These are phyloP conservation scores for Cheilosia variabilis DNA, from an alignment of 2,888 invertebrate genomes.

Conservation along the genomic window DNA sequence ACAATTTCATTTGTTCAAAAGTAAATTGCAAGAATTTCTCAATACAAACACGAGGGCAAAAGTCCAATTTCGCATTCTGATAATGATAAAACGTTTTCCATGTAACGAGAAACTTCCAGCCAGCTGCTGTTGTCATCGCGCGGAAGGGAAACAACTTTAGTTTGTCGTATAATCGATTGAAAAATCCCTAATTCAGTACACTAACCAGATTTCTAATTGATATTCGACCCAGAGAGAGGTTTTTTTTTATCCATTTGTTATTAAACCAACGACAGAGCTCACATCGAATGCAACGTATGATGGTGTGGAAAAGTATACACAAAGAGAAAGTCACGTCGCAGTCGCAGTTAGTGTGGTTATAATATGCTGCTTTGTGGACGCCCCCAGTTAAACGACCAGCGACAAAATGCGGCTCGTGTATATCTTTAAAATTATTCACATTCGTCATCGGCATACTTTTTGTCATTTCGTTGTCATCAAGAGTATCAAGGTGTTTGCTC, in stretches of 20 bases:
- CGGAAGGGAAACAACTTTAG: background rate
- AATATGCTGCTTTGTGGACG: conserved; percentile 48
- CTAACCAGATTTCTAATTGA: conserved; percentile 65
- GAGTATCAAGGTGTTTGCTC: conserved; percentile 65
- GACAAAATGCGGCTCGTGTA: conserved; percentile 24
- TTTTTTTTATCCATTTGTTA: background rate
- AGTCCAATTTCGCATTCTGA: background rate
- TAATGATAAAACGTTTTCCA: conserved; percentile 27
- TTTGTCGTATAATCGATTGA: conserved; percentile 41
- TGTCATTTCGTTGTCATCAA: conserved; percentile 34
- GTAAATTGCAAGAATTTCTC: background rate
- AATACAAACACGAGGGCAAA: background rate
- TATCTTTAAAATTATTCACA: conserved; percentile 35
- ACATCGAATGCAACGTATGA: background rate
- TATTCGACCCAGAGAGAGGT: conserved; percentile 51
- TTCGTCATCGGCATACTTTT: conserved; percentile 2
- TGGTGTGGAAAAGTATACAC: background rate
- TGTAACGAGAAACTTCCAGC: conserved; percentile 14
- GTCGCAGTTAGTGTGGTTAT: conserved; percentile 37
- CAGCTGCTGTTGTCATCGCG: background rate
- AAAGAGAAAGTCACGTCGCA: conserved; percentile 62
- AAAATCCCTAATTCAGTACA: conserved; percentile 59
- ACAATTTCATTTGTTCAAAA: background rate
- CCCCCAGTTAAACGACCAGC: conserved; percentile 58
- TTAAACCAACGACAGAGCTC: conserved; percentile 42